phyloP scores from a whole-genome alignment of 2,113 vertebrate genomes.

The Mungos mungo region DNA sequence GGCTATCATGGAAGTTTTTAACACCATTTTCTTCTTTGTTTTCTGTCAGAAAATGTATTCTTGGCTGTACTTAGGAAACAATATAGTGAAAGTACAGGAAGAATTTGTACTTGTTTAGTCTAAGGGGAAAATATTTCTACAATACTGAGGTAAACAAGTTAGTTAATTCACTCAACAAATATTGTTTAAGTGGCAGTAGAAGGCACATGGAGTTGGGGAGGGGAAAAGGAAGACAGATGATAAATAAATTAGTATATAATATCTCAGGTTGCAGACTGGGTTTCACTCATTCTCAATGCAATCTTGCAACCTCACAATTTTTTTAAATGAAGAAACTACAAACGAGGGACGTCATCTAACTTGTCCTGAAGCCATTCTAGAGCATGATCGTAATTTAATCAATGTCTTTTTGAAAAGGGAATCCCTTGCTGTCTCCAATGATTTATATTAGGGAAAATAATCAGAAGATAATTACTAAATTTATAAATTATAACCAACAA shows the following conservation, averaged over 20 bases:
- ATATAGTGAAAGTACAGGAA: not conserved
- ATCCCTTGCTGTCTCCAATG: not conserved
- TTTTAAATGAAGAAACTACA: not conserved
- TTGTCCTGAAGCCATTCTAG: not conserved
- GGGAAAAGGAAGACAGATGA: not conserved
- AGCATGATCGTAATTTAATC: not conserved
- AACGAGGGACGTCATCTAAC: not conserved
- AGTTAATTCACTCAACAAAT: not conserved
- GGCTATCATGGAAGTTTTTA: not conserved
- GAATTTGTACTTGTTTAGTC: not conserved
- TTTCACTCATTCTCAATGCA: not conserved
- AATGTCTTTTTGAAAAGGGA: not conserved
- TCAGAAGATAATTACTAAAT: not conserved
- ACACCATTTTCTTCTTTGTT: not conserved
- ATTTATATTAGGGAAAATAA: not conserved
- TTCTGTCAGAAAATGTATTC: not conserved
- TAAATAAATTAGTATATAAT: not conserved
- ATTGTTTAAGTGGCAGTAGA: not conserved
- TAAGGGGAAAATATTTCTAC: not conserved
- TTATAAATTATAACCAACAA: not conserved
- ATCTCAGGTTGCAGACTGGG: not conserved
- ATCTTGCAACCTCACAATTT: not conserved
- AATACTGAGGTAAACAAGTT: constrained; percentile 8
- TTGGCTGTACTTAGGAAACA: not conserved
- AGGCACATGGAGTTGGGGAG: not conserved